A percentile compares a stretch with the other conserved stretches of the same genome.
These are phyloP conservation scores for Pseudomugil gertrudae DNA, from an alignment of 2,797 vertebrate species.

Conservation along the genomic window DNA sequence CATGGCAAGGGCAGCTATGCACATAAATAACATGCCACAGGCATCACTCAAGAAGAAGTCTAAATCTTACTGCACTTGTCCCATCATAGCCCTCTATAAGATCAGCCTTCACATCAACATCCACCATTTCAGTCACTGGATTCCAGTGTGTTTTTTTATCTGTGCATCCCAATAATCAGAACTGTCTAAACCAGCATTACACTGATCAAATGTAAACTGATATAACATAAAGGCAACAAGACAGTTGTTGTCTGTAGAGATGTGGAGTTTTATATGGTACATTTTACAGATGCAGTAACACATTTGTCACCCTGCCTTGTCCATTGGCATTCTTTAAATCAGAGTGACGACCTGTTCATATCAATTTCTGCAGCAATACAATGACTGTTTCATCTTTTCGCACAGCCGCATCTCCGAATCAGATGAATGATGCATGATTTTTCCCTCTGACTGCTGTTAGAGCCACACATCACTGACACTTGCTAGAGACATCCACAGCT, in stretches of 20 bases:
- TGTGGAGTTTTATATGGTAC: not conserved
- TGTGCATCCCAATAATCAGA: slow-evolving; percentile 28
- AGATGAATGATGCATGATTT: slow-evolving; percentile 36
- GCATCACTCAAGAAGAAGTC: slow-evolving; percentile 71
- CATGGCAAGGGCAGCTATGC: slow-evolving; percentile 74
- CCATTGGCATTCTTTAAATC: slow-evolving; percentile 22
- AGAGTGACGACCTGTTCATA: slow-evolving; percentile 55
- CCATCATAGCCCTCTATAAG: slow-evolving; percentile 41
- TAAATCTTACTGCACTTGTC: slow-evolving; percentile 60
- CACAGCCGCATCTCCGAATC: slow-evolving; percentile 21
- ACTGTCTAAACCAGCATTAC: slow-evolving; percentile 18
- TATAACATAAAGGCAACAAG: slow-evolving; percentile 33
- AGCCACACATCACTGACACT: slow-evolving; percentile 31
- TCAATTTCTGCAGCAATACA: slow-evolving; percentile 38
- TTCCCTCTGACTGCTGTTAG: slow-evolving; percentile 20
- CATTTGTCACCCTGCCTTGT: slow-evolving; percentile 42
- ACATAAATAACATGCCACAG: slow-evolving; percentile 67
- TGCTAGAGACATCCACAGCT: slow-evolving; percentile 28
- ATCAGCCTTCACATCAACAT: slow-evolving; percentile 19
- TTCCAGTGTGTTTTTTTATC: slow-evolving; percentile 28
- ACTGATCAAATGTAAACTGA: slow-evolving; percentile 21
- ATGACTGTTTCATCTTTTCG: slow-evolving; percentile 44
- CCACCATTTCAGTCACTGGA: slow-evolving; percentile 9
- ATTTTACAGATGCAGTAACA: slow-evolving; percentile 36
- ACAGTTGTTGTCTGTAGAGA: slow-evolving; percentile 40